Base-by-base conservation (phyloP, 2,888 invertebrate genomes). In the Acleris sparsana region DNA sequence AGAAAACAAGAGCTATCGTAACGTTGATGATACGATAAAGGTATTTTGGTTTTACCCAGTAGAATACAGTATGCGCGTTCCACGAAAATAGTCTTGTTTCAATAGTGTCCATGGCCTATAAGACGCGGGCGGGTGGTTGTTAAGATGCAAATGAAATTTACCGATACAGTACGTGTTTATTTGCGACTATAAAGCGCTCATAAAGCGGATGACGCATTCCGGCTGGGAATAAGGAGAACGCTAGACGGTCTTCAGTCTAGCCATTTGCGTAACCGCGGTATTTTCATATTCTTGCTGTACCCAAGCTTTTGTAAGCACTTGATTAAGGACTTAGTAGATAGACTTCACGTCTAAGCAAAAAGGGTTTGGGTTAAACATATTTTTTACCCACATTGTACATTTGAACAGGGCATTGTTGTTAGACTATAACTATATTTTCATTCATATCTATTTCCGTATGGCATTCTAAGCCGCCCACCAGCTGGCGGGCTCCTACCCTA, bases 221-320 rank as follows among this genome's bases (percentile, higher is more conserved):
- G 53, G 59, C 49, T 48, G 59, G 49, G 59, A 59, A 59, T 64
- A 59, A 58, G 33, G 33, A 22, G 29, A 59, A 48, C 53, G 59
- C 51, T 59, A 48, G 63, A 29, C 53, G 25, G 64, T 59, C 64
- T 64, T 59, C 53, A n/a, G 64, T 59, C 64, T 64, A 64, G 53
- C 64, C 49, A 18, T 49, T 59, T 60, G 53, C 53, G 59, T 64
- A 60, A 53, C 53, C 59, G 39, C 33, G 58, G 25, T 39, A 22
- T 53, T 56, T 39, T 39, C 39, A 39, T 39, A 39, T 39, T 3
- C 39, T 39, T 4, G 4, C 4, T 39, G 13, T 39, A 13, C 13
- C 39, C 33, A 33, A 0, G 33, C 9, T 2, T 1, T 13, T 39
- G 39, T 11, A 13, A 39, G 39, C 13, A 13, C 13, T 39, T 39